These are phyloP conservation scores for Cephus spinipes DNA, from an alignment of 2,888 invertebrate genomes.

Conservation along the genomic window DNA sequence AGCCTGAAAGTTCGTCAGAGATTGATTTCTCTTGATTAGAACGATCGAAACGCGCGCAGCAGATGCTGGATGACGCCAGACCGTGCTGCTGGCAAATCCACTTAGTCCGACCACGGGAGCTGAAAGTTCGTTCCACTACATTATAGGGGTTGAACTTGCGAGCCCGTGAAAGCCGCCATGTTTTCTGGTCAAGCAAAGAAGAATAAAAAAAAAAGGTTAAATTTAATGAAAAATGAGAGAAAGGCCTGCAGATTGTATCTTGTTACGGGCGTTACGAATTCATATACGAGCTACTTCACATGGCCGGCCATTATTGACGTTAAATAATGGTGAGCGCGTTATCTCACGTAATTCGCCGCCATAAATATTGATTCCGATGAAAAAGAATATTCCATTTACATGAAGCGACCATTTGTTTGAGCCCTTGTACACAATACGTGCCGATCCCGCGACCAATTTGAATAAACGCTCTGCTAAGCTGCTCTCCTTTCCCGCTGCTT, in stretches of 20 bases:
- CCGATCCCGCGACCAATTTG: slow-evolving; percentile 40
- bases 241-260: not conserved
- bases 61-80: not conserved
- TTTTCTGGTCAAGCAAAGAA: not conserved
- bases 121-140: not conserved
- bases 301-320: not conserved
- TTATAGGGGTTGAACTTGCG: not conserved
- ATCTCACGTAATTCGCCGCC: slow-evolving; percentile 15
- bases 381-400: slow-evolving; percentile 39
- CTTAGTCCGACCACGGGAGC: not conserved
- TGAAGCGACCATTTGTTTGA: slow-evolving; percentile 38
- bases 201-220: not conserved
- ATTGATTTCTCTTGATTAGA: not conserved
- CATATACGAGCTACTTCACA: not conserved
- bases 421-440: slow-evolving; percentile 15
- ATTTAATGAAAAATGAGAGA: not conserved
- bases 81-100: not conserved
- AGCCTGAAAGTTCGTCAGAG: no score
- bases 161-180: not conserved
- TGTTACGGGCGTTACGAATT: not conserved
- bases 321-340: slow-evolving; percentile 20
- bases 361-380: slow-evolving; percentile 34
- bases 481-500: not conserved
- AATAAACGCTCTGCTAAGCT: slow-evolving; percentile 45
- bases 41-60: not conserved